Evolutionary conservation across 2,797 vertebrate genomes (phyloP).

Genomic region (Cyprinella venusta): DNA sequence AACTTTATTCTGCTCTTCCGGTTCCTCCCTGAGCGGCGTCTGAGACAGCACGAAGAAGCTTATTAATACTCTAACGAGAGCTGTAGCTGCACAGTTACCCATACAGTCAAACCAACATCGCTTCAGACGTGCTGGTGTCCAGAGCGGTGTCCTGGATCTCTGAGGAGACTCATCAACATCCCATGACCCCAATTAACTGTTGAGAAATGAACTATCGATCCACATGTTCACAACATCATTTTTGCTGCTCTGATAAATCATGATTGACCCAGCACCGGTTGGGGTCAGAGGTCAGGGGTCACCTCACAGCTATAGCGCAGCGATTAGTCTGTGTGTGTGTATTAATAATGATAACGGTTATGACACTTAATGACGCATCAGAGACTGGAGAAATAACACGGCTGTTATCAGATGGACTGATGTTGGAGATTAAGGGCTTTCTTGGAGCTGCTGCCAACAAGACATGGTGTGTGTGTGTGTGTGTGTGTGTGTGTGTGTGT

Average conservation of each 20-base stretch:
- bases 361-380: background rate
- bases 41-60: background rate
- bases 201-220: constrained; percentile 6
- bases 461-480: no score
- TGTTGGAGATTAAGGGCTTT: no score
- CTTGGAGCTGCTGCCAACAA: no score
- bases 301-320: background rate
- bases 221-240: background rate
- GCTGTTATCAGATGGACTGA: no score
- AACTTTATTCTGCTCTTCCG: background rate
- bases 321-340: background rate
- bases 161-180: background rate
- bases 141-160: no score
- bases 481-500: no score
- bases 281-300: constrained; percentile 10
- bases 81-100: background rate
- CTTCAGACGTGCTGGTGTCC: no score
- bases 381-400: background rate
- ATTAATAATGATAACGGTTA: background rate
- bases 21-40: background rate
- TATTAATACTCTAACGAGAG: background rate
- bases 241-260: background rate
- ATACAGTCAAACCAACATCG: no score
- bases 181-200: background rate
- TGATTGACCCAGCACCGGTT: background rate